Evolutionary conservation across 1,140 invertebrate genomes (phyloP).

Genomic region (Sipha flava): DNA sequence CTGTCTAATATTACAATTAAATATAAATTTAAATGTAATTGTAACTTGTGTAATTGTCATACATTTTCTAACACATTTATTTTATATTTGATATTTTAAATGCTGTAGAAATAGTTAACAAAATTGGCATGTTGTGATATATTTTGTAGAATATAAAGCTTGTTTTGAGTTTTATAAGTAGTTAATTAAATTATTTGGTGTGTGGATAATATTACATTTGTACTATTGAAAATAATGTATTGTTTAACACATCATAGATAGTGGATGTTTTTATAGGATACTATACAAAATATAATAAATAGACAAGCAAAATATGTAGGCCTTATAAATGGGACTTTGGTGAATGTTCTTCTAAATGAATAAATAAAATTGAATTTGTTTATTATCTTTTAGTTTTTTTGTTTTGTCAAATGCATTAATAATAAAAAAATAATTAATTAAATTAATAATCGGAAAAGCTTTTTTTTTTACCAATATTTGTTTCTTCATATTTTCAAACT

Average conservation of each 20-base stretch:
- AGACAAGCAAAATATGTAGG: not conserved
- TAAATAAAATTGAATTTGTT: not conserved
- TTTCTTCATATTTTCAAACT: not conserved
- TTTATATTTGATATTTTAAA: not conserved
- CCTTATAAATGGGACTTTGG: not conserved
- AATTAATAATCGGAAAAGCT: no score
- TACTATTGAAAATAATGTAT: not conserved
- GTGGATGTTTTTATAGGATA: not conserved
- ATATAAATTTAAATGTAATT: no score
- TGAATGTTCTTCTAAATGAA: not conserved
- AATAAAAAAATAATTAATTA: not conserved
- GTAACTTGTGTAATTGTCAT: not conserved
- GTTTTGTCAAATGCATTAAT: not conserved
- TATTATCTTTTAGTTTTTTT: not conserved
- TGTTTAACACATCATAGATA: not conserved
- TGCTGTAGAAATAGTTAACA: not conserved
- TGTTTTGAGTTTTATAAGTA: not conserved
- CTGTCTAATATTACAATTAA: no score
- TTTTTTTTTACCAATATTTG: not conserved
- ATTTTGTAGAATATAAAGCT: not conserved
- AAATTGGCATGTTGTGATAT: constrained; percentile 12
- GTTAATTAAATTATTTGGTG: not conserved
- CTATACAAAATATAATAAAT: not conserved
- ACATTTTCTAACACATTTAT: not conserved
- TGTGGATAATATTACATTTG: not conserved